Conservation (phyloP, 2,888 invertebrate genomes). For the Leptinotarsa tumamoca region DNA sequence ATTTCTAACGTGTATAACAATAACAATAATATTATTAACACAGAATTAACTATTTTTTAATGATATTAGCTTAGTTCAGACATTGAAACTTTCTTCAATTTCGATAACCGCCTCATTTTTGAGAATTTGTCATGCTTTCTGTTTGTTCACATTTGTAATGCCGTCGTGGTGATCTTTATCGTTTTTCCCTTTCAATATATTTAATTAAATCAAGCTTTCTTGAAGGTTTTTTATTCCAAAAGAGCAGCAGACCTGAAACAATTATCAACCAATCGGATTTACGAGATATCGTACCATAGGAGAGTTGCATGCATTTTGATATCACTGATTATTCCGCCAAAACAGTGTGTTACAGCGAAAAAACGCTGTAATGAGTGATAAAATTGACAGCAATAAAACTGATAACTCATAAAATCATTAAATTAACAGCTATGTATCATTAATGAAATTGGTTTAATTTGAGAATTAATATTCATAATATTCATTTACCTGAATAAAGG, state of each 20-base stretch:
- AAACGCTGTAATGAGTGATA: no score
- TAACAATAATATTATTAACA: background rate
- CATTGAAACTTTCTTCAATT: background rate
- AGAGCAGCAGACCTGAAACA: constrained; percentile 4
- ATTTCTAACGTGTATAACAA: no score
- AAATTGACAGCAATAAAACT: no score
- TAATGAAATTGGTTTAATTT: no score
- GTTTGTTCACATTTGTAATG: background rate
- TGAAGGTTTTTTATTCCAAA: background rate
- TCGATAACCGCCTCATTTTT: background rate
- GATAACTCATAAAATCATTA: no score
- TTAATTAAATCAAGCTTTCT: constrained; percentile 6
- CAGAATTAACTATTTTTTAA: background rate
- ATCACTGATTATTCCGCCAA: no score
- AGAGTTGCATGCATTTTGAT: no score
- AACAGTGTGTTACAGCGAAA: no score
- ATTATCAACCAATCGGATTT: background rate
- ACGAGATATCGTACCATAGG: no score
- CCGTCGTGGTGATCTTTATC: background rate
- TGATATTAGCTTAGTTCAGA: background rate
- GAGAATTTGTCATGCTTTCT: constrained; percentile 5
- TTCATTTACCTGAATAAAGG: no score
- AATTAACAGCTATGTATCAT: no score
- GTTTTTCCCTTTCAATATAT: background rate
- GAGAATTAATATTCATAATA: no score